phyloP scores from a whole-genome alignment of 2,888 invertebrate genomes.

The Clistopyga incitator region DNA sequence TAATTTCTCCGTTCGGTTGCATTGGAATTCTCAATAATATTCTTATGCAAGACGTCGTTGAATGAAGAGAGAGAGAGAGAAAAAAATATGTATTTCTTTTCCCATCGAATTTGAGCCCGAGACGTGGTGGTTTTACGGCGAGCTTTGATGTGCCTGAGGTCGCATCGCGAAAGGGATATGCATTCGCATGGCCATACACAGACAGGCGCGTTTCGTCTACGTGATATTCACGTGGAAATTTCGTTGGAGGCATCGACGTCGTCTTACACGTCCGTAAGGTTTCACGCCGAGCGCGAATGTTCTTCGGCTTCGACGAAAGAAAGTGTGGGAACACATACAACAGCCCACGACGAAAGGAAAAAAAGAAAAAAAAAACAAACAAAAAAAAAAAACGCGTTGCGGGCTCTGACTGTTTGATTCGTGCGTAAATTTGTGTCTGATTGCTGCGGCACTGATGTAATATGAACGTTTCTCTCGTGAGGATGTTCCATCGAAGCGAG shows the following conservation, averaged over 20 bases:
- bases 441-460: constrained; percentile 69
- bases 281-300: constrained; percentile 19
- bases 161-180: constrained; percentile 26
- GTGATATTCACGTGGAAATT: constrained; percentile 48
- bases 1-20: not conserved
- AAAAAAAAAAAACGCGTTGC: not conserved
- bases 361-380: too few species aligned
- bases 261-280: constrained; percentile 7
- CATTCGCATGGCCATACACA: constrained; percentile 20
- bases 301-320: constrained; percentile 64
- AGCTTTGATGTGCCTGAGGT: constrained; percentile 59
- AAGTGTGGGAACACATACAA: constrained; percentile 77
- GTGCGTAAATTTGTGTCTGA: constrained; percentile 75
- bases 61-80: too few species aligned
- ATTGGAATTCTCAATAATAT: not conserved
- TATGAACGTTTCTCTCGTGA: constrained; percentile 56
- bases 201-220: constrained; percentile 52
- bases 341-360: too few species aligned
- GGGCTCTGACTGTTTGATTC: constrained; percentile 67
- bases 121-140: constrained; percentile 51
- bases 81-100: constrained; percentile 35
- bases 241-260: constrained; percentile 30
- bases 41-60: not conserved
- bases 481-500: constrained; percentile 26
- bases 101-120: constrained; percentile 43